Base-by-base conservation (phyloP, 2,797 vertebrate genomes). In the Cossypha niveicapilla region DNA sequence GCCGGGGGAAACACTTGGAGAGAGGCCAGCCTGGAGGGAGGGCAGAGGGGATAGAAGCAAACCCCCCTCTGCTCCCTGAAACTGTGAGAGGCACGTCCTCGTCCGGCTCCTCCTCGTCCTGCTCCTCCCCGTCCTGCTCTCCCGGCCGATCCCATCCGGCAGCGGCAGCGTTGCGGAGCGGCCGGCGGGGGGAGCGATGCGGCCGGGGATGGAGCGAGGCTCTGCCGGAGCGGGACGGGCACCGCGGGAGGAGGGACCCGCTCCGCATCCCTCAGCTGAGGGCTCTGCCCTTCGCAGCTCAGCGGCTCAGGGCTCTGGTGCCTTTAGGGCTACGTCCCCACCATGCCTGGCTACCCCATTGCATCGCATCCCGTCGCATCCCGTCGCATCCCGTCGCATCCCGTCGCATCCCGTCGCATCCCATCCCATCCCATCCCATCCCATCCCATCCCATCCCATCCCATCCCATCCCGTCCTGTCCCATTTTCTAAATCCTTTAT, bases 181-280 rank as follows among this genome's bases (percentile, higher is more conserved):
- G 90, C 92, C 92, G 67, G 77, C 11, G 66, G 90, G 90, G 87
- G 95, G 95, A 89, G 92, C 95, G 78, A 24, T 80, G 85, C 11
- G 37, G 9, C 65, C 53, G 54, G 73, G 65, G 60, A 94, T 45
- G 63, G 78, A 79, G 54, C 8, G 5, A 15, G 23, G 51, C 58
- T 44, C 16, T 25, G 66, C 51, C 13, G n/a, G 77, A 28, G 61
- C 21, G 11, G 45, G 45, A 47, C 6, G 37, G 72, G 32, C 24
- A 27, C 53, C 5, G 28, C 10, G 28, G 13, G 24, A 51, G 50
- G 14, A 72, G 9, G 8, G 10, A 76, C 28, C 54, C 8, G 18
- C 21, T 71, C 32, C 61, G 7, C 25, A 44, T 7, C 25, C 15
- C 23, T 25, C 45, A 21, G 23, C 13, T 8, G 41, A 6, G 42